A percentile compares a stretch with the other conserved stretches of the same genome.
These are phyloP conservation scores for Trichonephila clavata DNA, from an alignment of 1,140 invertebrate genomes.

Conservation along the genomic window DNA sequence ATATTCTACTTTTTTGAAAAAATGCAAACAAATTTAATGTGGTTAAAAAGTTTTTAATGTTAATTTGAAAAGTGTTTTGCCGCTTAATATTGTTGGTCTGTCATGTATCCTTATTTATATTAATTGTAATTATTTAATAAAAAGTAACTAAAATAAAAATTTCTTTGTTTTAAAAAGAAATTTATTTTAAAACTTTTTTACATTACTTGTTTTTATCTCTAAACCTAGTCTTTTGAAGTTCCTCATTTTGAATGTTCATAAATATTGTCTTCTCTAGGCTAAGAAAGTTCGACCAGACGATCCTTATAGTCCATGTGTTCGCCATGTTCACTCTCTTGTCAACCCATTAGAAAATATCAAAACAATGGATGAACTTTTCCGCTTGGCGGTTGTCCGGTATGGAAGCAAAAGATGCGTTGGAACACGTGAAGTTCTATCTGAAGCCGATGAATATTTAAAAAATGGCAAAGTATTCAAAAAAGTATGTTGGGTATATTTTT, in stretches of 20 bases:
- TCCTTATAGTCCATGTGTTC: slow-evolving; percentile 67
- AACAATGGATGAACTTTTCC: slow-evolving; percentile 93
- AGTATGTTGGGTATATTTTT: slow-evolving; percentile 79
- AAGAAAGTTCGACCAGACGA: slow-evolving; percentile 60
- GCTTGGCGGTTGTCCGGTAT: slow-evolving; percentile 88
- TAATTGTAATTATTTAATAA: too few species aligned
- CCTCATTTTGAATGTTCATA: not conserved
- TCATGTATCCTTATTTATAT: too few species aligned
- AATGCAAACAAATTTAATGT: too few species aligned
- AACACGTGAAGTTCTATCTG: slow-evolving; percentile 92
- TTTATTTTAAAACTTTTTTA: too few species aligned
- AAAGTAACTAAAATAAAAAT: too few species aligned
- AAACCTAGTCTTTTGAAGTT: not conserved
- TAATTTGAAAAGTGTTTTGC: too few species aligned
- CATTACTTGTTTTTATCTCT: too few species aligned
- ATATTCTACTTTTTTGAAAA: too few species aligned
- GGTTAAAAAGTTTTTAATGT: too few species aligned
- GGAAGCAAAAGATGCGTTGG: slow-evolving; percentile 90
- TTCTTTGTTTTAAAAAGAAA: too few species aligned
- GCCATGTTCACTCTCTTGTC: slow-evolving; percentile 23
- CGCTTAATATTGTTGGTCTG: too few species aligned
- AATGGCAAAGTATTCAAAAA: slow-evolving; percentile 98
- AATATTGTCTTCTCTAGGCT: slow-evolving; percentile 32
- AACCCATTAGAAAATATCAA: slow-evolving; percentile 63
- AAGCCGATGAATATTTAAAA: slow-evolving; percentile 95